Evolutionary conservation across 2,797 vertebrate genomes (phyloP), one percentile per base, ranked within the genome.

Genomic region (Synanceia verrucosa): DNA sequence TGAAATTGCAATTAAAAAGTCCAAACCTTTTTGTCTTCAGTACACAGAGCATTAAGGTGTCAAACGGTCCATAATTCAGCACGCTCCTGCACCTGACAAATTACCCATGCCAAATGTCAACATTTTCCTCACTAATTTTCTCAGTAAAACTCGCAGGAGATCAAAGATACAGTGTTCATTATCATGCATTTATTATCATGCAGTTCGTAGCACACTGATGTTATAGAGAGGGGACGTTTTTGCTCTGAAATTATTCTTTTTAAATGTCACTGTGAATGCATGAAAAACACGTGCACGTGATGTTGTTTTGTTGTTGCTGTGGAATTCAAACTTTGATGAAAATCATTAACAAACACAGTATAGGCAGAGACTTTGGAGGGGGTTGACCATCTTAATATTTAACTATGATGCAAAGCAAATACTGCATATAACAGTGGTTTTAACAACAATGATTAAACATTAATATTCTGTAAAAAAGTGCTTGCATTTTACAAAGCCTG

Each of bases 21-120:
- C 39, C 48, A 28, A 55, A 11, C 52, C 19, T 62, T 66, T 68
- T 53, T 56, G 64, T 75, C 70, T 58, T 64, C 29, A 65, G 72
- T 68, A 59, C 57, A 58, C 58, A 70, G 75, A 84, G 75, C 83
- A 88, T 87, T 85, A 85, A 86, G 63, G 74, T 88, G 86, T 88
- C 88, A 91, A 88, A 83, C 34, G 59, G 78, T 52, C 82, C 82
- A 81, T 85, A 84, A 86, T 86, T 90, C 79, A 89, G 83, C 85
- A 82, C 68, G 57, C 72, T 73, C 72, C 43, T 50, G 82, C 43
- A 62, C 76, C 78, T 82, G 80, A 78, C 82, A 85, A 81, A 82
- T 86, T 89, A 81, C 79, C 86, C 79, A 83, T 79, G 73, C 77
- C 77, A 86, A 82, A 86, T 86, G 85, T 80, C 81, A 82, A 76